phyloP scores from a whole-genome alignment of 2,113 vertebrate genomes.

The Zeus faber region DNA sequence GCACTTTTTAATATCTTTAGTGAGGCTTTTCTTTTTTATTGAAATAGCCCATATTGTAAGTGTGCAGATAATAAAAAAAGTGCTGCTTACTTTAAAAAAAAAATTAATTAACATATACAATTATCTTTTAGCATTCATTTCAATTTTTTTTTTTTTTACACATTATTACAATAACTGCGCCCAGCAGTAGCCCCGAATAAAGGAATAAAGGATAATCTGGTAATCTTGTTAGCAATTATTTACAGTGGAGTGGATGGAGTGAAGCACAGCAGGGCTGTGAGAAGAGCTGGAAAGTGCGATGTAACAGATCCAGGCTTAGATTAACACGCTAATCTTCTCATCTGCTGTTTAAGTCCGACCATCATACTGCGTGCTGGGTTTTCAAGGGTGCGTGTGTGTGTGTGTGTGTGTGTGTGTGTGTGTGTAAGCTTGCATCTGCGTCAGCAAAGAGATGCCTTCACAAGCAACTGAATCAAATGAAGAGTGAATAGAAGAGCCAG shows the following conservation, averaged over 20 bases:
- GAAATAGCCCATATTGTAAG: too few relatives aligned
- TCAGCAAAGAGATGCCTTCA: too few relatives aligned
- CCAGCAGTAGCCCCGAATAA: constrained; percentile 44
- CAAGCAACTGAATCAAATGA: too few relatives aligned
- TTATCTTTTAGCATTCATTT: too few relatives aligned
- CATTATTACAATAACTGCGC: constrained; percentile 33
- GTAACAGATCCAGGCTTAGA: constrained; percentile 41
- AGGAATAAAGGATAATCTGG: constrained; percentile 60
- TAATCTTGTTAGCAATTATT: constrained; percentile 66
- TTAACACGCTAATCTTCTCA: constrained; percentile 56
- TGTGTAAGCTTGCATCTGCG: too few relatives aligned
- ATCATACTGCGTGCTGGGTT: constrained; percentile 16
- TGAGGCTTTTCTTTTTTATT: too few relatives aligned
- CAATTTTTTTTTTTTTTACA: too few relatives aligned
- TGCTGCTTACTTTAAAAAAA: too few relatives aligned
- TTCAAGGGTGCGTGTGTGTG: constrained; percentile 1
- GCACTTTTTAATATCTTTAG: too few relatives aligned
- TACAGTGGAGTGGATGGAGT: constrained; percentile 50
- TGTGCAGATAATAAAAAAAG: too few relatives aligned
- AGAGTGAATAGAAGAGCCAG: too few relatives aligned
- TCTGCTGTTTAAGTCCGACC: constrained; percentile 44
- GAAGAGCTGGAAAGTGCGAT: constrained; percentile 12
- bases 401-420: constrained; percentile 10
- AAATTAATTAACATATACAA: too few relatives aligned
- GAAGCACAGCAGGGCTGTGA: constrained; percentile 48